Base-by-base conservation (phyloP, 2,113 vertebrate species). In the Barbus barbus region DNA sequence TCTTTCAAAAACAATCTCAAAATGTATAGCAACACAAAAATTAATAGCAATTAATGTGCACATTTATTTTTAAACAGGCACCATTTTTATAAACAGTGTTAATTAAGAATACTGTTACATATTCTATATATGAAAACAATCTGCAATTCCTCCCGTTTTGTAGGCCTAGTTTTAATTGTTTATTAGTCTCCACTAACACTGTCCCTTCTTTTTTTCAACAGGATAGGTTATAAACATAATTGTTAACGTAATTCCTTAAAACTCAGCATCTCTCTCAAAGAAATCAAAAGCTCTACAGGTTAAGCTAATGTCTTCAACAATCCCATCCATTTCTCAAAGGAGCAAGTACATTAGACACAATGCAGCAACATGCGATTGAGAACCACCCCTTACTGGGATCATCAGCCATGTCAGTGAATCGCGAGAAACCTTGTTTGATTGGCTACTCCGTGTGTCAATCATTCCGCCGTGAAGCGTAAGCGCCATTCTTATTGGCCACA, bases 401-500 rank as follows among this genome's bases (percentile, higher is more conserved):
- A 75, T 31, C 81, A 75, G 75, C 73, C 86, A 83, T 85, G 77
- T 76, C 82, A 56, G 60, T 63, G 77, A 76, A 71, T 61, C 58
- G 46, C 46, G 18, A 80, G 9, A 44, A 31, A 22, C 31, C 18
- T 4, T 1, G 16, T 72, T 16, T 75, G 77, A 88, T 88, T 86
- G 87, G 87, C 41, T 38, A 6, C 0, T 8, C 3, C 6, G 14
- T 0, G 24, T 63, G 87, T 53, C 87, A 67, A 75, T 86, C 77
- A 58, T n/a, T 16, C 38, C 13, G 4, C 8, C 4, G 60, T 12
- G 9, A 13, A 2, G 22, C 36, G 61, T 61, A 71, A 86, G 31
- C 73, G 6, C 2, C 20, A 3, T 2, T 58, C 11, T 61, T 87
- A 93, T 93, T 94, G 92, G 94, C 36, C 48, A 7, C 7, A 18